Evolutionary conservation across 2,888 invertebrate species (phyloP).

Genomic region (Melieria picta): DNA sequence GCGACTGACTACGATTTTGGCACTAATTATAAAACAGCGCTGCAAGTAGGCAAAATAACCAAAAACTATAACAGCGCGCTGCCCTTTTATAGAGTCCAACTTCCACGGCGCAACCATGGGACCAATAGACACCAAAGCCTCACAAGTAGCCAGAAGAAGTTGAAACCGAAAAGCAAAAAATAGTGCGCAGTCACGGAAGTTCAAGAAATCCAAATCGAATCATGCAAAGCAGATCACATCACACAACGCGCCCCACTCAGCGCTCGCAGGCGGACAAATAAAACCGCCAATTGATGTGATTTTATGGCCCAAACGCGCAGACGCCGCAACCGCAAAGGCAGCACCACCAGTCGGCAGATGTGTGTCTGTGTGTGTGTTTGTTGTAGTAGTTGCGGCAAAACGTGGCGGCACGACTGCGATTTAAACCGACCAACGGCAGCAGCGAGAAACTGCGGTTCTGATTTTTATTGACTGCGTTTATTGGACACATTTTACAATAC

Average conservation of each 20-base stretch:
- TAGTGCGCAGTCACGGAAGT: slow-evolving; percentile 38
- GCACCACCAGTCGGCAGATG: slow-evolving; percentile 13
- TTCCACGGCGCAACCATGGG: neutral
- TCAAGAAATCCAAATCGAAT: slow-evolving; percentile 35
- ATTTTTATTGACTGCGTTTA: slow-evolving; percentile 38
- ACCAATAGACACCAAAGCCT: neutral
- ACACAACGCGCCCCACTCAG: neutral
- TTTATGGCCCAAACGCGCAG: neutral
- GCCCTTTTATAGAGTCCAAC: neutral
- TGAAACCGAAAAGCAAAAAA: neutral
- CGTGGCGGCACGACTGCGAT: slow-evolving; percentile 40
- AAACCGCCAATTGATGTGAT: slow-evolving; percentile 12
- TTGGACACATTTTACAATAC: slow-evolving; percentile 20
- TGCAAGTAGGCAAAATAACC: slow-evolving; percentile 1
- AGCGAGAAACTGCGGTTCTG: slow-evolving; percentile 26
- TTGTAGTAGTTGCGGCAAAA: slow-evolving; percentile 27
- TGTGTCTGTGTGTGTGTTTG: neutral
- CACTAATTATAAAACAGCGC: slow-evolving; percentile 30
- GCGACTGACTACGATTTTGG: slow-evolving; percentile 9
- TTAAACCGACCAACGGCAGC: slow-evolving; percentile 2
- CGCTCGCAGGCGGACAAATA: slow-evolving; percentile 1
- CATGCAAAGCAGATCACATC: slow-evolving; percentile 37
- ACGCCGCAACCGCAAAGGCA: neutral
- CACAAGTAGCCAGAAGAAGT: neutral
- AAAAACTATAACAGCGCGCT: neutral